phyloP scores from a whole-genome alignment of 2,797 vertebrate genomes.

The Xerus rutilus region DNA sequence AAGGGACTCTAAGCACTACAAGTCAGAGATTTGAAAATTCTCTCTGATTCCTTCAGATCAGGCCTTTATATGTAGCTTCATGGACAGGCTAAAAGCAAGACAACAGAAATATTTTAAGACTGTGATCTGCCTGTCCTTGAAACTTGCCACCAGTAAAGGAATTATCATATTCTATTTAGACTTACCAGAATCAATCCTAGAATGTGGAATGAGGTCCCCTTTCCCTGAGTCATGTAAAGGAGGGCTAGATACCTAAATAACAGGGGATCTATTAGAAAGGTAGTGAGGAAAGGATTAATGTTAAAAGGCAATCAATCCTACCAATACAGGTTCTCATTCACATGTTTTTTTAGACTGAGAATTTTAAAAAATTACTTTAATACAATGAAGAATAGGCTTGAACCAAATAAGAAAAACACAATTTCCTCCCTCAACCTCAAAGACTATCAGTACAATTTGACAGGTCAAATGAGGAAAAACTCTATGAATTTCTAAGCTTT shows the following conservation, averaged over 20 bases:
- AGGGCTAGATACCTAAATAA: background rate
- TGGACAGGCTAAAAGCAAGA: background rate
- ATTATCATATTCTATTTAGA: background rate
- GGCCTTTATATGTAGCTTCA: background rate
- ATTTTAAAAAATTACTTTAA: slow-evolving; percentile 1
- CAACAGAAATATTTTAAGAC: background rate
- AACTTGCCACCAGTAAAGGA: slow-evolving; percentile 6
- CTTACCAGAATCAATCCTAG: background rate
- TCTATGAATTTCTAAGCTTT: background rate
- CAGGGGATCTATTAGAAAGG: background rate
- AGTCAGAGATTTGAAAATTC: background rate
- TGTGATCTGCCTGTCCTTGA: background rate
- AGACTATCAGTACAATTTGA: background rate
- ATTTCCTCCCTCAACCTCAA: slow-evolving; percentile 40
- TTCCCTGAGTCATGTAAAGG: background rate
- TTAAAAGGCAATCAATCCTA: background rate
- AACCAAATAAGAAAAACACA: slow-evolving; percentile 9
- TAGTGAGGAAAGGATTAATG: background rate
- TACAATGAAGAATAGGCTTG: background rate
- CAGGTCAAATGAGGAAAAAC: background rate
- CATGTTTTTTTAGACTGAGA: background rate
- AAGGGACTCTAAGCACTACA: background rate
- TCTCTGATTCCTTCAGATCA: background rate
- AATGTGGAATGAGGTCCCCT: background rate
- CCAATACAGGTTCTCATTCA: background rate